Evolutionary conservation across 2,113 vertebrate species (phyloP).

Genomic region (Sphyrna mokarran): DNA sequence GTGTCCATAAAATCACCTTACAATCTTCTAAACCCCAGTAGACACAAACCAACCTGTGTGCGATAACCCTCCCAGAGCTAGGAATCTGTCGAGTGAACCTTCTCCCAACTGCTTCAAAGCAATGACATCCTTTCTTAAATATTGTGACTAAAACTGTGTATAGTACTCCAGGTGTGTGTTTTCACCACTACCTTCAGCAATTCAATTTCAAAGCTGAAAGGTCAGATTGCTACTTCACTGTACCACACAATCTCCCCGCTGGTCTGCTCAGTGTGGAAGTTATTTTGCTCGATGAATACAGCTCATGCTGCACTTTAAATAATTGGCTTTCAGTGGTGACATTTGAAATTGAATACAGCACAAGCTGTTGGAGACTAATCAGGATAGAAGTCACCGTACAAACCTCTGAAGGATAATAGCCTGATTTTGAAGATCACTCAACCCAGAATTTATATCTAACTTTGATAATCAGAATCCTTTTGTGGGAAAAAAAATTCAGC

Average conservation of each 20-base stretch:
- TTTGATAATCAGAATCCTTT: not conserved
- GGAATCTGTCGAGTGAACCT: too few relatives aligned
- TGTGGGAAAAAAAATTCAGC: not conserved
- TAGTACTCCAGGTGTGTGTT: too few relatives aligned
- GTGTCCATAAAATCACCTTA: too few relatives aligned
- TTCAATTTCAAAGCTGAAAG: not conserved
- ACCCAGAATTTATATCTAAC: not conserved
- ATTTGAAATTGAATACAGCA: not conserved
- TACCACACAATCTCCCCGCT: not conserved
- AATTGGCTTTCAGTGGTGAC: not conserved
- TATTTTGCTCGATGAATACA: not conserved
- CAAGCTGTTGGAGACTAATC: not conserved
- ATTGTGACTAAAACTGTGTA: too few relatives aligned
- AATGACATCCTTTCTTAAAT: too few relatives aligned
- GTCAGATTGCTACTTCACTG: not conserved
- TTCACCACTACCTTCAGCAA: too few relatives aligned
- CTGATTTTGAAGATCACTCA: not conserved
- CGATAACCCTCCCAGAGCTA: too few relatives aligned
- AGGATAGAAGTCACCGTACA: not conserved
- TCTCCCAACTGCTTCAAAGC: too few relatives aligned
- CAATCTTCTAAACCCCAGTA: too few relatives aligned
- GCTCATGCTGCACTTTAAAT: not conserved
- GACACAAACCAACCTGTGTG: too few relatives aligned
- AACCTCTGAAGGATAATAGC: not conserved
- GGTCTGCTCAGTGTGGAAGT: not conserved